Conservation (phyloP, 2,797 vertebrate species). For the Merluccius polli region DNA sequence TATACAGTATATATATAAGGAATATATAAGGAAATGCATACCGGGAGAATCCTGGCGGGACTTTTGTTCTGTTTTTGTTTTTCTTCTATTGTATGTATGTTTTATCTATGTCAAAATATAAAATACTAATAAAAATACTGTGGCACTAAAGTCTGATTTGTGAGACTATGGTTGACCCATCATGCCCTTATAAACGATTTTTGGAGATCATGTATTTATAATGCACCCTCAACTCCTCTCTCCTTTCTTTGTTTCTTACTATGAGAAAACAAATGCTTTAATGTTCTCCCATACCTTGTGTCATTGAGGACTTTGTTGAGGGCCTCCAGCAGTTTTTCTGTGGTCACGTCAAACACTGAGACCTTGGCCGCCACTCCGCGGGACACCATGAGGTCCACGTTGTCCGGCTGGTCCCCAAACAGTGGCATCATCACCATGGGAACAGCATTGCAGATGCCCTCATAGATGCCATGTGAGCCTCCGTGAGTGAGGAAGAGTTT, state of each 20-base stretch:
- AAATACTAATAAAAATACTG: too few relatives aligned
- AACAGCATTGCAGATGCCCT: slow-evolving; percentile 85
- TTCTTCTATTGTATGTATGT: too few relatives aligned
- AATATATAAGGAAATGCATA: too few relatives aligned
- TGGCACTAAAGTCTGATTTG: too few relatives aligned
- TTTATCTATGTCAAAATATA: too few relatives aligned
- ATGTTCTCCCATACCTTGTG: slow-evolving; percentile 75
- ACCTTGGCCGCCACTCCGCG: slow-evolving; percentile 79
- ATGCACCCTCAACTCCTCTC: too few relatives aligned
- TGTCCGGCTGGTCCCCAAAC: slow-evolving; percentile 90
- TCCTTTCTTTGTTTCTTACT: background rate
- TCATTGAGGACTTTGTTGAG: slow-evolving; percentile 78
- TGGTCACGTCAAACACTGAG: slow-evolving; percentile 73
- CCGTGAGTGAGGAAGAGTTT: slow-evolving; percentile 89
- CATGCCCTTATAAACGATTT: too few relatives aligned
- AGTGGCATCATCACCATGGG: slow-evolving; percentile 92
- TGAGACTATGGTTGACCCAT: too few relatives aligned
- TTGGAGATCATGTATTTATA: too few relatives aligned
- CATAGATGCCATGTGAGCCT: slow-evolving; percentile 86
- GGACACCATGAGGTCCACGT: slow-evolving; percentile 74
- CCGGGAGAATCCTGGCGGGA: too few relatives aligned
- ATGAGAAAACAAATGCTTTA: background rate
- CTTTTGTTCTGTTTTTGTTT: too few relatives aligned
- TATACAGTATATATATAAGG: too few relatives aligned
- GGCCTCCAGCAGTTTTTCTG: slow-evolving; percentile 68